Evolutionary conservation across 2,797 vertebrate genomes (phyloP).

Genomic region (Acanthornis magna): DNA sequence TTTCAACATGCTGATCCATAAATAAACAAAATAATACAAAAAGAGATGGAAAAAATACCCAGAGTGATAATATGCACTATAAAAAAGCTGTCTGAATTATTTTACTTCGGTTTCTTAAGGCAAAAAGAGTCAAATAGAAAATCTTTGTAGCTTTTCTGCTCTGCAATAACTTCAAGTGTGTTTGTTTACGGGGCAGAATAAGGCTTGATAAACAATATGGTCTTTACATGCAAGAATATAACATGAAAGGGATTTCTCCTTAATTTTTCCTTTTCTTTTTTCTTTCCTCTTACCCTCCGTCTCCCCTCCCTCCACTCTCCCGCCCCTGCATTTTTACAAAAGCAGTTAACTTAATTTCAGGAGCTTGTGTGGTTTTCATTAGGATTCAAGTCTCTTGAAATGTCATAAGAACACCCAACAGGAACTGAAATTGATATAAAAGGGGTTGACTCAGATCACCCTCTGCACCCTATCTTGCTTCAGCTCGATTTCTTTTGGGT

Average conservation of each 20-base stretch:
- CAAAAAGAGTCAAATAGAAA: neutral
- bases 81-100: neutral
- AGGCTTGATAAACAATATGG: slow-evolving; percentile 38
- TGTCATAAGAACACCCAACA: slow-evolving; percentile 65
- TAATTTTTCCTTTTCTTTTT: neutral
- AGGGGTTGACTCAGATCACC: slow-evolving; percentile 28
- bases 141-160: neutral
- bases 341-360: slow-evolving; percentile 77
- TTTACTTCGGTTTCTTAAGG: neutral
- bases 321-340: slow-evolving; percentile 38
- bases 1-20: neutral
- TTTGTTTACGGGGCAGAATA: slow-evolving; percentile 53
- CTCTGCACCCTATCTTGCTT: slow-evolving; percentile 26
- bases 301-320: neutral
- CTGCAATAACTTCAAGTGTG: neutral
- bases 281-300: neutral
- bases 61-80: neutral
- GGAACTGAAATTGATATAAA: slow-evolving; percentile 72
- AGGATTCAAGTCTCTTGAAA: slow-evolving; percentile 76
- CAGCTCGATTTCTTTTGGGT: neutral
- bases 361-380: slow-evolving; percentile 79
- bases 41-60: rapidly evolving
- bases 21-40: neutral
- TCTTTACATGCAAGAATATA: slow-evolving; percentile 62
- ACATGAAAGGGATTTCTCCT: slow-evolving; percentile 47